Percentiles rank a stretch among this genome's conserved stretches.
These are phyloP conservation scores for Xenops minutus DNA, from an alignment of 2,797 vertebrate genomes.

Conservation along the genomic window DNA sequence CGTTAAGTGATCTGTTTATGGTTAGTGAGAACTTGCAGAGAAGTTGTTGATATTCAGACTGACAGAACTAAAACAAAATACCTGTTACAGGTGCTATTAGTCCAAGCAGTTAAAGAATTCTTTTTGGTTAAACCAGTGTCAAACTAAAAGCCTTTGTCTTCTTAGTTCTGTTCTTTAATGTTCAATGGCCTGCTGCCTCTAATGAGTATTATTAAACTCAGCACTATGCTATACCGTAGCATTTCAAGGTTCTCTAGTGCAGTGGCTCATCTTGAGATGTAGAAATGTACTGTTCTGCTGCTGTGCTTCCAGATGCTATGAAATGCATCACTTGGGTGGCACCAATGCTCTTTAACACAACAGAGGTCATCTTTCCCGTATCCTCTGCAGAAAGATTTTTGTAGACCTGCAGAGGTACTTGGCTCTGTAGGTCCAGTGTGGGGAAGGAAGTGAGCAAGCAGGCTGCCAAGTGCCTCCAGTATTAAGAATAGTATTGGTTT, in stretches of 20 bases:
- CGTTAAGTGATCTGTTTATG: background rate
- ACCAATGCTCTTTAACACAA: background rate
- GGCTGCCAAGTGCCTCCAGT: background rate
- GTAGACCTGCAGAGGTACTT: background rate
- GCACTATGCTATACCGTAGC: background rate
- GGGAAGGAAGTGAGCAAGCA: background rate
- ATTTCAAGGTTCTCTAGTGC: background rate
- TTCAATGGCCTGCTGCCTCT: background rate
- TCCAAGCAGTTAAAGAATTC: background rate
- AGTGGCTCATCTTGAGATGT: background rate
- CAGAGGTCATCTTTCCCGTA: background rate
- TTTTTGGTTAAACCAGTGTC: background rate
- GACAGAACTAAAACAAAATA: background rate
- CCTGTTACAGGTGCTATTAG: background rate
- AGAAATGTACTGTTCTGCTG: background rate
- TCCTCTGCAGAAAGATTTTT: background rate
- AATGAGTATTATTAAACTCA: background rate
- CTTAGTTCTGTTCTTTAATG: background rate
- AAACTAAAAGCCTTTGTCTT: background rate
- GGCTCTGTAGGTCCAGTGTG: accelerated
- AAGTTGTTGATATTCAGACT: background rate
- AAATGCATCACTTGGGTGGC: background rate
- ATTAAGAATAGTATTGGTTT: constrained; percentile 18
- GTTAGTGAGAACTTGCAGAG: background rate
- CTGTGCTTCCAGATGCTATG: background rate